Base-by-base conservation (phyloP, 2,113 vertebrate species). In the Uria lomvia region DNA sequence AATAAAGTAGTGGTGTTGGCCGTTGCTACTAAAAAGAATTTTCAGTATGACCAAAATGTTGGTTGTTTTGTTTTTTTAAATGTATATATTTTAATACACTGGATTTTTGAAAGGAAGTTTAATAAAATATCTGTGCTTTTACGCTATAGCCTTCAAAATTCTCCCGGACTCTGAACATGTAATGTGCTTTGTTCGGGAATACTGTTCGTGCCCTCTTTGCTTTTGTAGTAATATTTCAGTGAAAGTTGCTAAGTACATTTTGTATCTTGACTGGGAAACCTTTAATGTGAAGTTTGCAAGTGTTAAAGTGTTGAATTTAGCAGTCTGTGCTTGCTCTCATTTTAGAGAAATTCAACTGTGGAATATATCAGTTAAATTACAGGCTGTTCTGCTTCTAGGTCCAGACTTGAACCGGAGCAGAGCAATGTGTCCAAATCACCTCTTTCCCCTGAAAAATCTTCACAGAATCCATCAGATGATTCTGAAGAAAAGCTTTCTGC, bases 321-420 rank as follows among this genome's bases (percentile, higher is more conserved):
- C 86, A 42, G 67, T 67, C 13, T 14, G 12, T 80, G 15, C 4
- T 89, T 36, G 24, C n/a, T 88, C 34, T 92, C 8, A 6, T 75
- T 87, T 80, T 86, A 68, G 43, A 76, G 47, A 90, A 85, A 52
- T 71, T 53, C 19, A 22, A 1, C 49, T 71, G 12, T 50, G 15
- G 60, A 38, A 12, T 75, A 42, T 23, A 50, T 23, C 30, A 78
- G 16, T 78, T 91, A 74, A 91, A 45, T 56, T 38, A 40, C 7
- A 15, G 42, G 9, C 6, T 84, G 38, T 56, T 88, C 40, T 95
- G 29, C 49, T 94, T 97, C 73, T 81, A 99, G 99, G 66, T 99
- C 99, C 27, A 98, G 98, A 79, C 98, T 99, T 94, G 98, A 99
- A 90, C 99, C 99, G 13, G 99, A 99, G 62, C 98, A 98, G 77